A percentile compares a stretch with the other conserved stretches of the same genome.
Evolutionary conservation across 1,140 invertebrate genomes (phyloP).

Genomic region (Heliconius eleuchia): DNA sequence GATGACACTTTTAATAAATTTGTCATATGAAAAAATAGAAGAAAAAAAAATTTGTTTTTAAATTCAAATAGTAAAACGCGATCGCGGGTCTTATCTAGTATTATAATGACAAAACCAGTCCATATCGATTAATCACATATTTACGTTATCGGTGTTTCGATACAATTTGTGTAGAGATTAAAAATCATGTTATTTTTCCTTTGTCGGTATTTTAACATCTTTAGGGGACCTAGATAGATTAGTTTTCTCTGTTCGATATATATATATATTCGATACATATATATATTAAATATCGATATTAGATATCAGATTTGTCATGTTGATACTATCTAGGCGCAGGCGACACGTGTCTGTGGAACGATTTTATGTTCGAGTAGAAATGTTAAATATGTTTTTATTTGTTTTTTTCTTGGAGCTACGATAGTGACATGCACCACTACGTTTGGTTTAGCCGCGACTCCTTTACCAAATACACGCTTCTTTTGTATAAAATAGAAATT

Average conservation of each 20-base stretch:
- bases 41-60: background rate
- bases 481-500: no score
- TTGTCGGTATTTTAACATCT: slow-evolving; percentile 26
- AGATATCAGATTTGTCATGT: background rate
- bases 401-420: no score
- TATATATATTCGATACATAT: background rate
- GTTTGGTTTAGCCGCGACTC: no score
- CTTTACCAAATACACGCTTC: no score
- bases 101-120: slow-evolving; percentile 6
- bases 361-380: no score
- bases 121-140: slow-evolving; percentile 9
- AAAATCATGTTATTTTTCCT: slow-evolving; percentile 19
- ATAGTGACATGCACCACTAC: no score
- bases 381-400: no score
- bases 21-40: background rate
- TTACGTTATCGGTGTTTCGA: background rate
- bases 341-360: background rate
- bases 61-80: background rate
- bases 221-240: slow-evolving; percentile 23
- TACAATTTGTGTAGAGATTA: slow-evolving; percentile 12
- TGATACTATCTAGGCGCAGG: background rate
- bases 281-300: slow-evolving; percentile 2
- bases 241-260: slow-evolving; percentile 8
- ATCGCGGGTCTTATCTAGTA: background rate
- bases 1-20: no score